Base-by-base conservation (phyloP, 1,140 invertebrate species). In the Drosophila carrolli region DNA sequence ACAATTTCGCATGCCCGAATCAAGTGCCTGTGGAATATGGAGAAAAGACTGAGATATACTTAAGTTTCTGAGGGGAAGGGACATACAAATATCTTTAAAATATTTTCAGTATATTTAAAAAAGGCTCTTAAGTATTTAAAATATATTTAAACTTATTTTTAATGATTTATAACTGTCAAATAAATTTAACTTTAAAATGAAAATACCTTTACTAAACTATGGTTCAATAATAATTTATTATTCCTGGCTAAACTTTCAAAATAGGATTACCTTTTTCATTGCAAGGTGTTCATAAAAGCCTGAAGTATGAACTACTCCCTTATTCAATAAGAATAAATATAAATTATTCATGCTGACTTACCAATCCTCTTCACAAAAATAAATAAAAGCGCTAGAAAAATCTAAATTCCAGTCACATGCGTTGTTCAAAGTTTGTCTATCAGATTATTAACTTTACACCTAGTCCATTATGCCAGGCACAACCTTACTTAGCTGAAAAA, bases 1-100 rank as follows among this genome's bases (percentile, higher is more conserved):
- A 9, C 44, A 35, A 48, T 71, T 70, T 57, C 5, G 63, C 63
- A 71, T 68, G 67, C 66, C 29, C 43, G 23, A 44, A 70, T 71
- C 67, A 71, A 70, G 63, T 66, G 66, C 32, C 47, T 66, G 38
- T 23, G 44, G 38, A 38, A 14, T 32, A 35, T 27, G 16, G 29
- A 16, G 29, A 19, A 46, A 58, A 35, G 1, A 43, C 10, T 19
- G 14, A 19, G 37, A 19, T 61, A 62, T 41, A 14, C 14, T 32
- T 16, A 58, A 32, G 32, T 9, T 13, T 29, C 6, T 16, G 37
- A 5, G 10, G 6, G 10, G 2, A 10, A n/a, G 14, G 23, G 5
- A 14, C 5, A 27, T 13, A 14, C 10, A n/a, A n/a, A n/a, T n/a
- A n/a, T n/a, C n/a, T 1, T 32, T 23, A 23, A 32, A 32, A 32